Base-by-base conservation (phyloP, 2,797 vertebrate genomes). In the Manis crassicaudata region DNA sequence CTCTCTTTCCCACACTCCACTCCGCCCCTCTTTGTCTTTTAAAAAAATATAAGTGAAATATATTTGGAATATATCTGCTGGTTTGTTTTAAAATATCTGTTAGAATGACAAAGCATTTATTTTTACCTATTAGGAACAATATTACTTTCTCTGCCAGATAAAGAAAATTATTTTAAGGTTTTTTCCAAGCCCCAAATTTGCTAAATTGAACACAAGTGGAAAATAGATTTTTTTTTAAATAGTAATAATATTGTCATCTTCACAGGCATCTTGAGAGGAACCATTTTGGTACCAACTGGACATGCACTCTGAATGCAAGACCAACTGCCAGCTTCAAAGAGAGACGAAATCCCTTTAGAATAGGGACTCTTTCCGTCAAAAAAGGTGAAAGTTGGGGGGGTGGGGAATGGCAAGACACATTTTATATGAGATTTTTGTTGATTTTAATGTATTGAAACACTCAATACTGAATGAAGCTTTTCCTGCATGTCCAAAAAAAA, bases 31-130 rank as follows among this genome's bases (percentile, higher is more conserved):
- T 94, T 67, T 95, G 79, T 85, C 91, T 91, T 93, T 96, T 76
- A 80, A 43, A 96, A 76, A 70, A 75, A 96, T 40, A 46, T 88
- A 96, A 94, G 84, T 77, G 29, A 98, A 97, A 97, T 88, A 84
- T 32, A 97, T 67, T 86, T 90, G 27, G 50, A 85, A 9, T 75
- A 35, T 97, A 94, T 83, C 90, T 95, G 90, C 87, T 92, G 84
- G 40, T 93, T 93, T 65, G 60, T 54, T 95, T 94, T 94, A 73
- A 94, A 95, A 94, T 96, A 46, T 95, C 91, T 88, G 93, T 93
- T 96, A 95, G 70, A 94, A 97, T 96, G 96, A 95, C n/a, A 96
- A 96, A 83, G 43, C 92, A 86, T 76, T 95, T 92, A 35, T 96
- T 97, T 96, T 94, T 94, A 89, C 87, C 40, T 90, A 88, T 95